A percentile compares a stretch with the other conserved stretches of the same genome.
These are phyloP conservation scores for Eumaeus atala DNA, from an alignment of 1,140 invertebrate genomes.

Conservation along the genomic window DNA sequence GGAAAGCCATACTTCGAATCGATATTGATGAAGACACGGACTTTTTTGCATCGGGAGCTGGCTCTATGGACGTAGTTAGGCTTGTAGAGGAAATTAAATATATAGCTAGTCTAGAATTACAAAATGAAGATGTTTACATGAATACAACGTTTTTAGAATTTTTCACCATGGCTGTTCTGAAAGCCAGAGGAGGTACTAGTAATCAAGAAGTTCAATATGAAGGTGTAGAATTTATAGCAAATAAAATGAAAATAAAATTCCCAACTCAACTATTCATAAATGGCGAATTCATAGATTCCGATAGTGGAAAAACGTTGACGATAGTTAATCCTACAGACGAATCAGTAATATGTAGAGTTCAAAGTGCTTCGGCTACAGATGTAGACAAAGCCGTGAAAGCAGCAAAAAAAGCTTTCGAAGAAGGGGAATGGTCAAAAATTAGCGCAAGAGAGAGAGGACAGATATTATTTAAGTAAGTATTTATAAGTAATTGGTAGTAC, in stretches of 20 bases:
- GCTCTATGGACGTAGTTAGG: slow-evolving; percentile 97
- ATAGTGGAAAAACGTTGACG: slow-evolving; percentile 77
- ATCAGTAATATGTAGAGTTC: slow-evolving; percentile 84
- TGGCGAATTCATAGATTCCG: slow-evolving; percentile 90
- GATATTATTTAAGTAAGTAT: slow-evolving; percentile 80
- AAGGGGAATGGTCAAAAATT: slow-evolving; percentile 92
- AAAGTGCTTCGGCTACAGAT: slow-evolving; percentile 85
- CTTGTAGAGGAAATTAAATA: slow-evolving; percentile 95
- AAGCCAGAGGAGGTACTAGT: slow-evolving; percentile 77
- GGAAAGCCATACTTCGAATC: slow-evolving; percentile 88
- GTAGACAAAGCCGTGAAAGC: slow-evolving; percentile 91
- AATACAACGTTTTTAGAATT: slow-evolving; percentile 91
- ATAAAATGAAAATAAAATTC: slow-evolving; percentile 89
- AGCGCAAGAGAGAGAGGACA: slow-evolving; percentile 87
- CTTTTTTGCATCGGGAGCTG: slow-evolving; percentile 93
- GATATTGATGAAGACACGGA: slow-evolving; percentile 88
- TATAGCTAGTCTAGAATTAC: slow-evolving; percentile 82
- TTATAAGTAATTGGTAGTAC: no score
- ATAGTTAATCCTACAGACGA: slow-evolving; percentile 92
- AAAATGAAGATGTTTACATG: slow-evolving; percentile 96
- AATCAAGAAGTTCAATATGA: slow-evolving; percentile 78
- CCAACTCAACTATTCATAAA: slow-evolving; percentile 94
- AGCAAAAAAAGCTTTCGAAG: slow-evolving; percentile 89
- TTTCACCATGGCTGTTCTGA: slow-evolving; percentile 78
- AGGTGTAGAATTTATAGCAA: slow-evolving; percentile 83